Evolutionary conservation across 2,113 vertebrate species (phyloP).

Genomic region (Gulo gulo): DNA sequence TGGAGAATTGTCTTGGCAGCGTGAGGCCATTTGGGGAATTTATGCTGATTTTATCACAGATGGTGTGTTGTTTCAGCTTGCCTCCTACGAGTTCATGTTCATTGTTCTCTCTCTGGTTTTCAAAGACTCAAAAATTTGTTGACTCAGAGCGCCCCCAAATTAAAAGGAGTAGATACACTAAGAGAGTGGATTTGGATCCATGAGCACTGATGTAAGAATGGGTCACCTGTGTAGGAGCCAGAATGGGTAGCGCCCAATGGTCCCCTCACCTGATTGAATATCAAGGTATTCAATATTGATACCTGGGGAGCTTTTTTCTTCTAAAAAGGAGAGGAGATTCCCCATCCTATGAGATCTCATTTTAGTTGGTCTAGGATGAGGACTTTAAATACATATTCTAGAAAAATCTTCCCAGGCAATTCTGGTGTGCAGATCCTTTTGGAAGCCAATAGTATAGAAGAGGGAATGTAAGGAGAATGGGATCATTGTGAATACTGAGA

Average conservation of each 20-base stretch:
- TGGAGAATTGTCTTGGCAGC: slow-evolving; percentile 62
- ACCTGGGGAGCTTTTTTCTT: background rate
- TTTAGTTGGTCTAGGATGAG: background rate
- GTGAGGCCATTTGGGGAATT: slow-evolving; percentile 56
- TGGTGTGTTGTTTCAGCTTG: slow-evolving; percentile 55
- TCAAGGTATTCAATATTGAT: background rate
- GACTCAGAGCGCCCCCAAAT: slow-evolving; percentile 44
- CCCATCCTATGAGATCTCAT: background rate
- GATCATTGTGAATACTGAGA: background rate
- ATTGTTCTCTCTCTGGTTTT: slow-evolving; percentile 59
- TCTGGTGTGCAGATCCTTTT: background rate
- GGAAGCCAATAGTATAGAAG: background rate
- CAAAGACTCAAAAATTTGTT: slow-evolving; percentile 50
- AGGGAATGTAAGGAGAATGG: accelerated
- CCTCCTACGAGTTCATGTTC: slow-evolving; percentile 3
- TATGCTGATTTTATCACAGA: slow-evolving; percentile 66
- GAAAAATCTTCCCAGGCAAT: background rate
- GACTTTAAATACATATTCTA: background rate
- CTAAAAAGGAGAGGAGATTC: background rate
- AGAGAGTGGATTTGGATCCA: background rate
- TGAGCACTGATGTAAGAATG: background rate
- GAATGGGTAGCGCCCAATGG: background rate
- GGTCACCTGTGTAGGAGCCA: background rate
- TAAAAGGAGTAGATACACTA: background rate
- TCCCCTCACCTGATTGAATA: background rate